Conservation (phyloP, 1,140 invertebrate species). For the Drosophila tani region DNA sequence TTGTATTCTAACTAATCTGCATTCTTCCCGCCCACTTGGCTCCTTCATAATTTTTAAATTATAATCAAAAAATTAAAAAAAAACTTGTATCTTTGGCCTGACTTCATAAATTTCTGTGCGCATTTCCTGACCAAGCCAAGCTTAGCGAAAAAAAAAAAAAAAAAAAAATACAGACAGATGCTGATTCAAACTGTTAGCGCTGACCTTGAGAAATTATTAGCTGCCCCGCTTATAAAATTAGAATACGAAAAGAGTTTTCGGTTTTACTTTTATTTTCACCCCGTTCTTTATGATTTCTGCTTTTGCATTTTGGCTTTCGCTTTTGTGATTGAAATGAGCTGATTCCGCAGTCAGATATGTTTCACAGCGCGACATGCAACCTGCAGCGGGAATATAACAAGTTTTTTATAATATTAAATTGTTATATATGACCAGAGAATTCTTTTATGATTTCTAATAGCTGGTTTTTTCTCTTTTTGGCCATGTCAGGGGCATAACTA, state of each 20-base stretch:
- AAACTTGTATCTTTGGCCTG: slow-evolving; percentile 34
- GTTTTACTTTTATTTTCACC: slow-evolving; percentile 16
- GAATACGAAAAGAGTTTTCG: slow-evolving; percentile 36
- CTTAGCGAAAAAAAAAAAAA: not conserved
- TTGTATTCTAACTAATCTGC: slow-evolving; percentile 27
- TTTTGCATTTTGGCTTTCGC: slow-evolving; percentile 23
- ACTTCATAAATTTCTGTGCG: slow-evolving; percentile 41
- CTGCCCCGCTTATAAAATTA: slow-evolving; percentile 27
- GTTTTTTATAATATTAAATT: slow-evolving; percentile 53
- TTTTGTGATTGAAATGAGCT: slow-evolving; percentile 44
- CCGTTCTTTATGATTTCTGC: slow-evolving; percentile 37
- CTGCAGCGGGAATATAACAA: slow-evolving; percentile 36
- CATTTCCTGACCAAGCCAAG: slow-evolving; percentile 37
- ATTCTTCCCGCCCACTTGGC: slow-evolving; percentile 16
- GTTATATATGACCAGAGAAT: slow-evolving; percentile 45
- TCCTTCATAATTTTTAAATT: slow-evolving; percentile 26
- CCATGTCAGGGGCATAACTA: slow-evolving; percentile 36
- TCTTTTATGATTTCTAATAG: slow-evolving; percentile 27
- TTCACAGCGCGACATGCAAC: slow-evolving; percentile 17
- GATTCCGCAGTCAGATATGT: slow-evolving; percentile 15
- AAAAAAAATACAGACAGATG: not conserved
- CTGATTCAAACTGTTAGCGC: slow-evolving; percentile 29
- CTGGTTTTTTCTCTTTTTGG: slow-evolving; percentile 15
- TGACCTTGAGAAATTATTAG: slow-evolving; percentile 44
- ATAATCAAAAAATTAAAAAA: slow-evolving; percentile 1